Percentiles rank a stretch among this genome's conserved stretches.
phyloP scores from a whole-genome alignment of 1,140 invertebrate genomes.

The Heliconius melpomene region DNA sequence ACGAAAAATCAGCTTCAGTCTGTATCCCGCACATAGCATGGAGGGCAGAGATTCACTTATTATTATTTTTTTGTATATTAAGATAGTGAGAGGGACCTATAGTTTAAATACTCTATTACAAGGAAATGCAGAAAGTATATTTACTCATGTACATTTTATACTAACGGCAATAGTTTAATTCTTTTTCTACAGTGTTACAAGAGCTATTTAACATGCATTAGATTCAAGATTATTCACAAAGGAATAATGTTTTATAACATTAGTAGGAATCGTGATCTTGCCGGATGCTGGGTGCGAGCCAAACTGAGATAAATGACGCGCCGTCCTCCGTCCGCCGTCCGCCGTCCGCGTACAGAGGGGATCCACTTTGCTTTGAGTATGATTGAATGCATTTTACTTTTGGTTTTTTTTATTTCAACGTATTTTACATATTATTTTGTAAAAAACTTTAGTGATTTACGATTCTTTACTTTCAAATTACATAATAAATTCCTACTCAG shows the following conservation, averaged over 20 bases:
- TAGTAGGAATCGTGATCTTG: conserved; percentile 19
- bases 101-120: no score
- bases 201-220: background rate
- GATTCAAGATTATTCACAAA: background rate
- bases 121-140: no score
- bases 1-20: no score
- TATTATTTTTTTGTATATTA: no score
- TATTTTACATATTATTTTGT: background rate
- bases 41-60: no score
- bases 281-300: conserved; percentile 28
- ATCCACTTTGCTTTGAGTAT: conserved; percentile 4
- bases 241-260: conserved; percentile 11
- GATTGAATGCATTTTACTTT: conserved; percentile 10
- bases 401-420: background rate
- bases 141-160: no score
- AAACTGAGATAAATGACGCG: conserved; percentile 38
- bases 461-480: no score
- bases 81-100: no score
- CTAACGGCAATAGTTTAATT: no score
- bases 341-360: conserved; percentile 7
- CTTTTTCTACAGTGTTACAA: no score
- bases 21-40: no score
- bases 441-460: background rate
- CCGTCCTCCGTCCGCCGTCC: conserved; percentile 11
- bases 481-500: background rate